These are phyloP conservation scores for Myathropa florea DNA, from an alignment of 2,888 invertebrate genomes.

Conservation along the genomic window DNA sequence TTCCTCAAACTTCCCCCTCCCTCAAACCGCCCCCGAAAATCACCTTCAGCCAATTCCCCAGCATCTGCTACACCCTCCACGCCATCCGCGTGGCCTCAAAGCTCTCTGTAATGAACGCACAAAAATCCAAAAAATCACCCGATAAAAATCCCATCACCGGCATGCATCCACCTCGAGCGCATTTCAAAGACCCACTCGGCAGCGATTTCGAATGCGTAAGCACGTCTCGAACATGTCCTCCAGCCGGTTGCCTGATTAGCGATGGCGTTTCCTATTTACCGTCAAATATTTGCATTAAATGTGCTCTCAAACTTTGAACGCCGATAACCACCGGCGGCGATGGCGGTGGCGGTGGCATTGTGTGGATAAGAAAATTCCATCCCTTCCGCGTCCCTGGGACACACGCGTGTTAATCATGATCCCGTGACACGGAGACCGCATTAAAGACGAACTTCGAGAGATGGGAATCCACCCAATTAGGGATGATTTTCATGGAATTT, in stretches of 20 bases:
- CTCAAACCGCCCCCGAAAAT: not conserved
- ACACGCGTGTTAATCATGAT: constrained; percentile 36
- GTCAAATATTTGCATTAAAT: constrained; percentile 65
- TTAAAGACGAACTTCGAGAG: constrained; percentile 9
- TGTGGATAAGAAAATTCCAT: constrained; percentile 21
- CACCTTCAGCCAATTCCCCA: too few relatives aligned
- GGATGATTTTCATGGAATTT: constrained; percentile 18
- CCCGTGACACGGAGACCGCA: constrained; percentile 49
- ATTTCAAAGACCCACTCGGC: not conserved
- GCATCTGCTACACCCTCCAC: not conserved
- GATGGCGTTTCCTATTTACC: constrained; percentile 46
- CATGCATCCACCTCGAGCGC: constrained; percentile 40
- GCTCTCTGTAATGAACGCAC: not conserved
- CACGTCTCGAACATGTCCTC: constrained; percentile 63
- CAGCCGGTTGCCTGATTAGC: constrained; percentile 57
- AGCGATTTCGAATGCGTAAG: constrained; percentile 64
- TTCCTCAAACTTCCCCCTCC: not conserved
- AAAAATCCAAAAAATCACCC: constrained; percentile 41
- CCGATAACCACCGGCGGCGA: constrained; percentile 1
- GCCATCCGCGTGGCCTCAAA: too few relatives aligned
- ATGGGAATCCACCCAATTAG: constrained; percentile 46
- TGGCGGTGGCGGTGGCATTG: not conserved
- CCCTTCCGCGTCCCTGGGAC: not conserved
- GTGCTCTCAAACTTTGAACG: constrained; percentile 36
- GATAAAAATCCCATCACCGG: constrained; percentile 53